phyloP scores from a whole-genome alignment of 2,113 vertebrate genomes.

The Bos indicus region DNA sequence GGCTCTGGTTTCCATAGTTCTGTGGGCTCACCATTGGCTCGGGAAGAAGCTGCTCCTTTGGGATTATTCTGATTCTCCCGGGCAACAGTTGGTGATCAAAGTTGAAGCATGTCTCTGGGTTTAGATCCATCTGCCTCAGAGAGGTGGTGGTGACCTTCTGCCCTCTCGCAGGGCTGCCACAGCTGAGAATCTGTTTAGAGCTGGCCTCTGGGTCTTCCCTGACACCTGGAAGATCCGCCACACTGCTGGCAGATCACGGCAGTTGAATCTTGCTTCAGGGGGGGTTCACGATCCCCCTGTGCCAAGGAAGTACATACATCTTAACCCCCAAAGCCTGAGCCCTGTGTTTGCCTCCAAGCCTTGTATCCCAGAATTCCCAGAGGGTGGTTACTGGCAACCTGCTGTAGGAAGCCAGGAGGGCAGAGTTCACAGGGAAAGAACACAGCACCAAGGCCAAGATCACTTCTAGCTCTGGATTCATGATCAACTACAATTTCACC shows the following conservation, averaged over 20 bases:
- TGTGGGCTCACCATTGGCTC: not conserved
- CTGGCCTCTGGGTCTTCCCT: not conserved
- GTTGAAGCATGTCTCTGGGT: not conserved
- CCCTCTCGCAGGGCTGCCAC: accelerated
- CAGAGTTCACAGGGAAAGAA: not conserved
- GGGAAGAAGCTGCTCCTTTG: not conserved
- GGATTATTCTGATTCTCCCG: not conserved
- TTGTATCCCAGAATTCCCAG: not conserved
- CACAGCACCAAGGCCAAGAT: not conserved
- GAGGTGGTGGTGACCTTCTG: not conserved
- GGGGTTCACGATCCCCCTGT: not conserved
- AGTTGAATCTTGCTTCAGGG: not conserved
- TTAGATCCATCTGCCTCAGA: not conserved
- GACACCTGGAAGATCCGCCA: not conserved
- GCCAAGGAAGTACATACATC: not conserved
- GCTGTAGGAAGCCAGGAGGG: not conserved
- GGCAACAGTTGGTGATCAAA: not conserved
- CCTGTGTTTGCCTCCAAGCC: not conserved
- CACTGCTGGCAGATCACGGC: too few species aligned
- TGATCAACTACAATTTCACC: not conserved
- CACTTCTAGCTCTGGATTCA: not conserved
- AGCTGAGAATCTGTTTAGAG: not conserved
- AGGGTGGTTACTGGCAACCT: not conserved
- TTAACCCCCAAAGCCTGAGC: not conserved
- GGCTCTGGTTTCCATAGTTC: not conserved